Percentiles rank a stretch among this genome's conserved stretches.
These are phyloP conservation scores for Fukomys damarensis DNA, from an alignment of 2,113 vertebrate genomes.

Conservation along the genomic window DNA sequence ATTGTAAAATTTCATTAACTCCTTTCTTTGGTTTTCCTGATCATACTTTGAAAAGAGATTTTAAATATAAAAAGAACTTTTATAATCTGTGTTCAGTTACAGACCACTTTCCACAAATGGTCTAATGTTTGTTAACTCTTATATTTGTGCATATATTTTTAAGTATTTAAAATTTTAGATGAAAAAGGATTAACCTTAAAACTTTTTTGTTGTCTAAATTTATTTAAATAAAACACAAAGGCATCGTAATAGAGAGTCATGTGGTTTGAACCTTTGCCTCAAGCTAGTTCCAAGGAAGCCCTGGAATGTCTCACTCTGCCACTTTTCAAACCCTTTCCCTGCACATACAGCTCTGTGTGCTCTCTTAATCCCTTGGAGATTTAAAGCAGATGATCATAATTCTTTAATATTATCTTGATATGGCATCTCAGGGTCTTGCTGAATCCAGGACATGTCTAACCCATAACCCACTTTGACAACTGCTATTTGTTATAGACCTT, in stretches of 20 bases:
- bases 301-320: background rate
- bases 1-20: background rate
- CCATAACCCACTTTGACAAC: background rate
- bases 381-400: slow-evolving; percentile 59
- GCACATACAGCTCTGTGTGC: background rate
- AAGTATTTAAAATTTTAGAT: slow-evolving; percentile 23
- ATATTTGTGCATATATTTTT: background rate
- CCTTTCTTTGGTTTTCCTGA: slow-evolving; percentile 26
- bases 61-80: slow-evolving; percentile 11
- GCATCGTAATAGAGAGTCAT: background rate
- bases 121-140: background rate
- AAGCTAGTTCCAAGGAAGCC: background rate
- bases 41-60: slow-evolving; percentile 3
- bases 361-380: slow-evolving; percentile 43
- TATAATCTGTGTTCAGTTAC: background rate
- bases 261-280: slow-evolving; percentile 49
- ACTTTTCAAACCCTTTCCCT: background rate
- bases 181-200: background rate
- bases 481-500: background rate
- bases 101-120: background rate
- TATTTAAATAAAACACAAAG: slow-evolving; percentile 7
- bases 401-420: slow-evolving; percentile 37
- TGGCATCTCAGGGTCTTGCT: background rate
- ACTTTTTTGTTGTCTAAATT: background rate
- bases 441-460: slow-evolving; percentile 34